Conservation (phyloP, 2,113 vertebrate genomes). For the Thoracochromis brauschi region DNA sequence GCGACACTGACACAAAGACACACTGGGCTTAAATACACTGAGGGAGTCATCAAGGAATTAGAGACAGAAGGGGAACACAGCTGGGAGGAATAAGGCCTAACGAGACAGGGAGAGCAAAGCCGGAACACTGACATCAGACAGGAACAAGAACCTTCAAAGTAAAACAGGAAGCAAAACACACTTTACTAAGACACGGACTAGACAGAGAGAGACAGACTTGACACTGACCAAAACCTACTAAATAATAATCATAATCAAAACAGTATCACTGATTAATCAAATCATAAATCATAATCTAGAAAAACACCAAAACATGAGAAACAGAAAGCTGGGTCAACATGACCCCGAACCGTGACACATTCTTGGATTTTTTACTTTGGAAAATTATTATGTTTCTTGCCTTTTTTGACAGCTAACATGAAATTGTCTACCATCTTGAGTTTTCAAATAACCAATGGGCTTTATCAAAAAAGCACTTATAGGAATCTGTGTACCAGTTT, state of each 20-base stretch:
- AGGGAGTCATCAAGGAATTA: not conserved
- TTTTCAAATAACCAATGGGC: not conserved
- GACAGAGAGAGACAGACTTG: not conserved
- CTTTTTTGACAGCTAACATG: not conserved
- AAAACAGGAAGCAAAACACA: not conserved
- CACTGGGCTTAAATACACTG: not conserved
- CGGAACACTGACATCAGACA: not conserved
- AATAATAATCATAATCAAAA: not conserved
- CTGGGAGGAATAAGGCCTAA: not conserved
- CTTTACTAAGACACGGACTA: not conserved
- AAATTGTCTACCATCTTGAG: not conserved
- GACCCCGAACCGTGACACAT: not conserved
- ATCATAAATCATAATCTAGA: not conserved
- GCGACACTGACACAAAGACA: fast-evolving
- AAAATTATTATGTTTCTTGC: not conserved
- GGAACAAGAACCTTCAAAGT: not conserved
- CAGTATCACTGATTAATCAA: not conserved
- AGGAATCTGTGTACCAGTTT: not conserved
- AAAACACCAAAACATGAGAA: not conserved
- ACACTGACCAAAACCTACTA: not conserved
- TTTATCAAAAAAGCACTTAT: not conserved
- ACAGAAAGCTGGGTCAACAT: not conserved
- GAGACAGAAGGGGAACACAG: not conserved
- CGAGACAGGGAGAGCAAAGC: not conserved
- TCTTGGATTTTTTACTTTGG: not conserved